Evolutionary conservation across 2,888 invertebrate genomes (phyloP).

Genomic region (Caradrina clavipalpis): DNA sequence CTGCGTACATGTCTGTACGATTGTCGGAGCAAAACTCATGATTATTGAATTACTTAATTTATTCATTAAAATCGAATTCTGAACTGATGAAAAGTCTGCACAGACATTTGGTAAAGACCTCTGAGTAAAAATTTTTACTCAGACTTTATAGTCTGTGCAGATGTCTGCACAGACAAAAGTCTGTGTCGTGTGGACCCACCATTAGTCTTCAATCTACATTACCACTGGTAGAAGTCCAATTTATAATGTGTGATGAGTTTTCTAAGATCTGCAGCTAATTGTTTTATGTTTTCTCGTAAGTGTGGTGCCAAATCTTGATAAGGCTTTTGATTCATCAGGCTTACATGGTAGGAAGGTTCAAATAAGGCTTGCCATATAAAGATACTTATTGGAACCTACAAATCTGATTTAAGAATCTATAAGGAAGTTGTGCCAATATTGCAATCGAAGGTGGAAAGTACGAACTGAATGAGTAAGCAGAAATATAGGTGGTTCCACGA

Average conservation of each 20-base stretch:
- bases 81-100: too few relatives aligned
- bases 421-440: background rate
- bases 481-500: background rate
- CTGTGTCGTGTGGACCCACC: too few relatives aligned
- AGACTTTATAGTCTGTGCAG: too few relatives aligned
- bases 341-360: background rate
- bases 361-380: background rate
- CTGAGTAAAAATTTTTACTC: too few relatives aligned
- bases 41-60: too few relatives aligned
- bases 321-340: constrained; percentile 17
- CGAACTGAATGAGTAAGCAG: background rate
- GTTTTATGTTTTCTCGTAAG: constrained; percentile 19
- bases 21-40: too few relatives aligned
- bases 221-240: constrained; percentile 25
- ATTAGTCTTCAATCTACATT: constrained; percentile 3
- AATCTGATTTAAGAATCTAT: background rate
- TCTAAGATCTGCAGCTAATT: constrained; percentile 12
- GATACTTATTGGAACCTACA: background rate
- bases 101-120: too few relatives aligned
- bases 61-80: too few relatives aligned
- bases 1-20: too few relatives aligned
- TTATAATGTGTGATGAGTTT: constrained; percentile 25
- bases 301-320: constrained; percentile 24
- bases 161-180: too few relatives aligned
- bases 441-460: background rate